Evolutionary conservation across 2,113 vertebrate genomes (phyloP).

Genomic region (Triplophysa siluroides): DNA sequence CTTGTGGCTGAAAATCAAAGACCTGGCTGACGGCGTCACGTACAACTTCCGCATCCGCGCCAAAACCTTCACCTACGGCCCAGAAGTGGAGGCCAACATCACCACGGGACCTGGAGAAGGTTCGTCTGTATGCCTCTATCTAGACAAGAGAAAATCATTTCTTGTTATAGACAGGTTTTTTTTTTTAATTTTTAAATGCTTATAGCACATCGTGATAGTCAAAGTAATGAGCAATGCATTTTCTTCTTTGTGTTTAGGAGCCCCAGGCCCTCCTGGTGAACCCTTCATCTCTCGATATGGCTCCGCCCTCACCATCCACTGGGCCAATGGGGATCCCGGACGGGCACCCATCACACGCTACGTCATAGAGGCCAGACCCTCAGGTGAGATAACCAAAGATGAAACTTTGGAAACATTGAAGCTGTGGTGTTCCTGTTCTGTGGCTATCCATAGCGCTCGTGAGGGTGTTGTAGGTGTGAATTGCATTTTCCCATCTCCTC

Average conservation of each 20-base stretch:
- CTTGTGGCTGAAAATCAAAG: constrained; percentile 94
- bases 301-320: constrained; percentile 92
- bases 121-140: constrained; percentile 55
- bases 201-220: too few species aligned
- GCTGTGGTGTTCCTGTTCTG: too few species aligned
- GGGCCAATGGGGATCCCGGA: constrained; percentile 90
- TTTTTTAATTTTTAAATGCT: too few species aligned
- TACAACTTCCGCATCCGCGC: constrained; percentile 92
- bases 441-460: too few species aligned
- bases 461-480: too few species aligned
- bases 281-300: constrained; percentile 92
- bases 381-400: constrained; percentile 74
- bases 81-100: constrained; percentile 93
- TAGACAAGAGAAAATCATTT: not conserved
- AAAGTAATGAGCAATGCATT: not conserved
- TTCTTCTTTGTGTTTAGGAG: constrained; percentile 73
- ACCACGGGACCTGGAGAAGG: constrained; percentile 96
- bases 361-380: constrained; percentile 93
- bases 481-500: too few species aligned
- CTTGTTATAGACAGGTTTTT: too few species aligned
- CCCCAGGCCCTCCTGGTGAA: constrained; percentile 90
- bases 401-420: too few species aligned
- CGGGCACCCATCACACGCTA: constrained; percentile 93
- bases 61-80: constrained; percentile 92
- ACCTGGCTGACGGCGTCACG: constrained; percentile 87